Base-by-base conservation (phyloP, 1,140 invertebrate genomes). In the Phenacoccus solenopsis region DNA sequence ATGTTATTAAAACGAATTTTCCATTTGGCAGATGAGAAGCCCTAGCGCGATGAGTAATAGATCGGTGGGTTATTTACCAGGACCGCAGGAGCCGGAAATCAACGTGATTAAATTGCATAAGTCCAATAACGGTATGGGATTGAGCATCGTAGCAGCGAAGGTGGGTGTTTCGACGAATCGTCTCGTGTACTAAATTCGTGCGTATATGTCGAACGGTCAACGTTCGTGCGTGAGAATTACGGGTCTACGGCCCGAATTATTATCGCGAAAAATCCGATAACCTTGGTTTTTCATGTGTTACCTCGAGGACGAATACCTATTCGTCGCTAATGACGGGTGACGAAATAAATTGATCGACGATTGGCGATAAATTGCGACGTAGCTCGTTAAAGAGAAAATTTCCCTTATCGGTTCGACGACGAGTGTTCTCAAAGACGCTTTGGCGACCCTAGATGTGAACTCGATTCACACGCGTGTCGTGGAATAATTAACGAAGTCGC, bases 111-210 rank as follows among this genome's bases (percentile, higher is more conserved):
- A 93, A 76, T 82, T 96, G 25, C 89, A 94, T 75, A 96, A 96
- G 81, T 90, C 90, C 71, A 88, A 90, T 69, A 93, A 90, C 75
- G 91, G 92, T 70, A 94, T 96, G 89, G 93, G 93, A 12, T 82
- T 96, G 67, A 94, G 91, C 74, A 96, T 96, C 74, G 92, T 96
- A 22, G 93, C 93, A 21, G 93, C 93, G 9, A 94, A 93, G 84
- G 93, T 88, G 78, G 76, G 77, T 49, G 38, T 5, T 49, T 9
- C 16, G 38, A n/a, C 13, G 16, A n/a, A n/a, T n/a, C n/a, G n/a
- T n/a, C n/a, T n/a, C n/a, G n/a, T n/a, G n/a, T 38, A 10, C 32
- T 38, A n/a, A 9, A n/a, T 38, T 38, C 32, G 32, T n/a, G 32
- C n/a, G n/a, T 38, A n/a, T 38, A 38, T 38, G 9, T n/a, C 32